phyloP scores from a whole-genome alignment of 2,888 invertebrate genomes.

The Drosophila macrospina region DNA sequence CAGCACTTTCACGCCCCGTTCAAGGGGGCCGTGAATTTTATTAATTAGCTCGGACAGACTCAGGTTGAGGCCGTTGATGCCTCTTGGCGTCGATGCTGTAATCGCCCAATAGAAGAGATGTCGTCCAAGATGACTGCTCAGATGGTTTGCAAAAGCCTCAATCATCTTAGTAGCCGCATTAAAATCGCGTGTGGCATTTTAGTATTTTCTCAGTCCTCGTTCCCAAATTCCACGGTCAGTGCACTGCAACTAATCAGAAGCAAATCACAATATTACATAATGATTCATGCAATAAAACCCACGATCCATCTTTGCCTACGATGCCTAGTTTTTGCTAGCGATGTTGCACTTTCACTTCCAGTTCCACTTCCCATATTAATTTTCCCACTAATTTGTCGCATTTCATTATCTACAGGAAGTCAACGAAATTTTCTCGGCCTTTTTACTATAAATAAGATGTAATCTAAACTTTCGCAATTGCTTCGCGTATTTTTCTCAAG shows the following conservation, averaged over 20 bases:
- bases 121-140: conserved; percentile 86
- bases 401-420: conserved; percentile 66
- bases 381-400: conserved; percentile 63
- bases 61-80: conserved; percentile 86
- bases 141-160: conserved; percentile 84
- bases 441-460: conserved; percentile 19
- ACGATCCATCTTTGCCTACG: not conserved
- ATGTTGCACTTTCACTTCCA: conserved; percentile 50
- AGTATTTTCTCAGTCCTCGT: conserved; percentile 32
- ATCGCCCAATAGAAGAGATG: conserved; percentile 88
- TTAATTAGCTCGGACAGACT: conserved; percentile 87
- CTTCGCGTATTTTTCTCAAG: too few relatives aligned
- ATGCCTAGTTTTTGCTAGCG: conserved; percentile 7
- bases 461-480: conserved; percentile 28
- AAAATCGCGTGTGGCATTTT: conserved; percentile 49
- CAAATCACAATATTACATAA: conserved; percentile 32
- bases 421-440: conserved; percentile 36
- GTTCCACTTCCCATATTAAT: conserved; percentile 29
- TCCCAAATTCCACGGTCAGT: conserved; percentile 25
- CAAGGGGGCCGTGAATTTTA: conserved; percentile 85
- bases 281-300: conserved; percentile 7
- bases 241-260: conserved; percentile 34
- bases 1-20: conserved; percentile 87
- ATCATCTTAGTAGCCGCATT: conserved; percentile 82
- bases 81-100: conserved; percentile 71